Base-by-base conservation (phyloP, 1,140 invertebrate species). In the Sinella curviseta region DNA sequence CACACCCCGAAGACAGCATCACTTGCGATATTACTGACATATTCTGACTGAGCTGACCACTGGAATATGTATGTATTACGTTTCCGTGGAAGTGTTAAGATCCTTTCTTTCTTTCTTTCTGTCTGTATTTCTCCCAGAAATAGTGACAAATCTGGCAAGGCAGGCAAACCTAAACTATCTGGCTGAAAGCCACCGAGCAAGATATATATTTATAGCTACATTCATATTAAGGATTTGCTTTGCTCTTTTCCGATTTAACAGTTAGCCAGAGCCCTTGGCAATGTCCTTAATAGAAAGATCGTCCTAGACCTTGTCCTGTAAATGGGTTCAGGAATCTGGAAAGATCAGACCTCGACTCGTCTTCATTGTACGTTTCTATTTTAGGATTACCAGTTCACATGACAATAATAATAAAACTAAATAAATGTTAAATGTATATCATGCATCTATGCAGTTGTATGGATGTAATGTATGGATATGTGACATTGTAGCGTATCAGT, bases 231-330 rank as follows among this genome's bases (percentile, higher is more conserved):
- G 65, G 3, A 8, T 70, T 30, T 70, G 14, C 31, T 33, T 8
- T 70, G 16, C 16, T 26, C 24, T 65, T 16, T n/a, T 65, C 57
- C 14, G 39, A 17, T 26, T 65, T 16, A 65, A 70, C 65, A 70
- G 65, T 70, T 70, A 70, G 65, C 12, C 65, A 14, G n/a, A 24
- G 65, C 65, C 65, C 65, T 70, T 70, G 65, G 31, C 31, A 33
- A 70, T 70, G 65, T 70, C 65, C 65, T 70, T 70, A 31, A 70
- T 60, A 48, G 4, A 26, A 60, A n/a, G n/a, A n/a, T n/a, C 55
- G 24, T n/a, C 65, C 65, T 70, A 70, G 65, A 70, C 65, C 65
- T 70, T 70, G 65, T 33, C 28, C 65, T 30, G 8, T 31, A 30
- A 31, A 70, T 31, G 12, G 65, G 65, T 70, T 70, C 65, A 70